phyloP scores from a whole-genome alignment of 2,113 vertebrate genomes.

The Sapajus apella region DNA sequence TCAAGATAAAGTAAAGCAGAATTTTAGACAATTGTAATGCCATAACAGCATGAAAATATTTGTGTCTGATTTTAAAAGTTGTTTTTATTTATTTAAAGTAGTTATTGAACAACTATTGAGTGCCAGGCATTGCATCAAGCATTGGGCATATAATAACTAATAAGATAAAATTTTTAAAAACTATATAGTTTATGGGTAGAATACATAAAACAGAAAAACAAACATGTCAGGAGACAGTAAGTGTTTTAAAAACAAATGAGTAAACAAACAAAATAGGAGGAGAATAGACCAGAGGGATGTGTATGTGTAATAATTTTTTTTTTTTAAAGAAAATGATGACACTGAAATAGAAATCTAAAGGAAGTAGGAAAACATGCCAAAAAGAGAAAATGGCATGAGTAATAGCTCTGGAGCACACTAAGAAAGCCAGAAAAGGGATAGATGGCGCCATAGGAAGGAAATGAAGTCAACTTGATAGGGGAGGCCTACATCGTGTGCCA shows the following conservation, averaged over 20 bases:
- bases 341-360: background rate
- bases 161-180: background rate
- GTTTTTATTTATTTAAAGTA: background rate
- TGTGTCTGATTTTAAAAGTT: background rate
- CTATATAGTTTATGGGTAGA: background rate
- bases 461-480: background rate
- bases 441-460: accelerated
- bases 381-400: background rate
- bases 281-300: background rate
- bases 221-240: background rate
- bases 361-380: background rate
- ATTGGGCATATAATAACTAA: background rate
- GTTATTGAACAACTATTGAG: background rate
- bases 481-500: background rate
- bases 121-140: background rate
- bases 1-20: background rate
- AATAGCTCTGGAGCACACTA: background rate
- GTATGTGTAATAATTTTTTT: background rate
- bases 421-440: background rate
- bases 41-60: background rate
- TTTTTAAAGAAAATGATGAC: background rate
- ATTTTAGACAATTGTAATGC: background rate
- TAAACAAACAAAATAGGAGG: background rate
- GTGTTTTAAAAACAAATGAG: background rate
- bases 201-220: background rate